Base-by-base conservation (phyloP, 1,140 invertebrate genomes). In the Euschistus heros region DNA sequence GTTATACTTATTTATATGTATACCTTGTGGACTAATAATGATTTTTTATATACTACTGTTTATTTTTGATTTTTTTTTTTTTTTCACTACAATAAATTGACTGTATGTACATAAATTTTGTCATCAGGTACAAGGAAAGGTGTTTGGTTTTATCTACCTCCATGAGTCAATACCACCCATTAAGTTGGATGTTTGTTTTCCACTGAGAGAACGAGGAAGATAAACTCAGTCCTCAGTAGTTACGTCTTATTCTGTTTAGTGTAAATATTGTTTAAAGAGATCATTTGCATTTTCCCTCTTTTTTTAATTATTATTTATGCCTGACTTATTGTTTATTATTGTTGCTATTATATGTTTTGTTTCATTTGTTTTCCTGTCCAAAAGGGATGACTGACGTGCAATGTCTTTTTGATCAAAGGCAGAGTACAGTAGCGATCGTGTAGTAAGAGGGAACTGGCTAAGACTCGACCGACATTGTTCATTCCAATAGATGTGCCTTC, bases 261-360 rank as follows among this genome's bases (percentile, higher is more conserved):
- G 54, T 57, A 57, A 57, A 57, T 57, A 57, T 57, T 57, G 54
- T 57, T 57, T 57, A 57, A 57, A 57, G 54, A 57, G 24, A 57
- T 37, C 33, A 37, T 37, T 24, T 57, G 54, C 24, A 26, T 27
- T 57, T 24, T 57, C 4, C 24, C 3, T 26, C 24, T 57, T 57
- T 57, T 24, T 24, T 24, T 57, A 24, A 24, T 57, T 37, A 37
- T 37, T 37, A 37, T 37, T 37, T 37, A 37, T 37, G 33, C 33
- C 24, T 57, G 18, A 24, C 24, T 57, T 57, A 24, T 57, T 26
- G 47, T 50, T 50, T 18, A 50, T 50, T 50, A 50, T 50, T 22
- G 18, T 47, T 47, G 18, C 46, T 47, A 47, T 20, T 47, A 20
- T 47, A 47, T 20, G 22, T 24, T 26, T 26, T 6, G 2, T 57